Base-by-base conservation (phyloP, 2,797 vertebrate genomes). In the Ctenopoma multispine region DNA sequence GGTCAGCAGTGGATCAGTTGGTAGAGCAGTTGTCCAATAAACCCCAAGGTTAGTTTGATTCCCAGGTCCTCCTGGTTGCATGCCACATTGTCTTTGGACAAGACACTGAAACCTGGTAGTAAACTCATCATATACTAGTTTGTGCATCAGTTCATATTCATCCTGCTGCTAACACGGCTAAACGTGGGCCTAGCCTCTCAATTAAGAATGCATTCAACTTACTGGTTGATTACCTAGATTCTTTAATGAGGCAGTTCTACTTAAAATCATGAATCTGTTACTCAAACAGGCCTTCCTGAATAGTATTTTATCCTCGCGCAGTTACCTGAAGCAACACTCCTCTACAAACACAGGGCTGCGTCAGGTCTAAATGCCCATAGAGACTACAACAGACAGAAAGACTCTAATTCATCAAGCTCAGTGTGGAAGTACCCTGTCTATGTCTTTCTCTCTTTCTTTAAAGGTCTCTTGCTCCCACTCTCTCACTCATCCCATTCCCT, bases 381-480 rank as follows among this genome's bases (percentile, higher is more conserved):
- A 71, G 24, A 63, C 34, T 41, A 40, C 24, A 60, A 50, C 36
- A 5, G 47, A 38, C 14, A 64, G 21, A 46, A 60, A 64, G 20
- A 75, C 17, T 72, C 17, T 36, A 23, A 60, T 60, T 3, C n/a
- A 14, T 53, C 38, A 4, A 31, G 53, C 72, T 62, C 62, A 48
- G 10, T 36, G 47, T 56, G 43, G 29, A 46, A 10, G 1, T 12
- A 20, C 14, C 3, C 53, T 18, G 13, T 34, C 18, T 63, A 38
- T n/a, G 13, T 11, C 57, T 46, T 5, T 31, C 24, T 46, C 44
- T 56, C 23, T 24, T 29, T 50, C 46, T 41, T 8, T 50, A 20
- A 46, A 40, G 20, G 23, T 40, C 41, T 41, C 24, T 46, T 29
- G 8, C 29, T 17, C 11, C 23, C 27, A 0, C 13, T 31, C 24